These are phyloP conservation scores for Oscheius sp. DNA, from an alignment of 2,888 invertebrate genomes.

Conservation along the genomic window DNA sequence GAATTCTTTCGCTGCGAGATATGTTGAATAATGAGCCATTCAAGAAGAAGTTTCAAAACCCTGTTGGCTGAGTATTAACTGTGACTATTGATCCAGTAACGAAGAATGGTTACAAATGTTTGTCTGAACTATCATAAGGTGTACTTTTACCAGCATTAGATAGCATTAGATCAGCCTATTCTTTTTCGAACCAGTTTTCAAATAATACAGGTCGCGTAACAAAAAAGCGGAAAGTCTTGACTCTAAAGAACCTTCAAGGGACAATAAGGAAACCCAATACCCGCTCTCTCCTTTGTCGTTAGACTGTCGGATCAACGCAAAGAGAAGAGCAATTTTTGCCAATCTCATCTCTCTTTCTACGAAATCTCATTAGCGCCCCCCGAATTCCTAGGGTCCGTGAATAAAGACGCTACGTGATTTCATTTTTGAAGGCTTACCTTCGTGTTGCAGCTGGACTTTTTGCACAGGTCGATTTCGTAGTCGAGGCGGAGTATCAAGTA, in stretches of 20 bases:
- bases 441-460: conserved; percentile 45
- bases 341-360: neutral
- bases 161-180: no score
- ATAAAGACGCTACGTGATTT: conserved; percentile 25
- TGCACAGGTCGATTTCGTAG: conserved; percentile 53
- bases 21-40: no score
- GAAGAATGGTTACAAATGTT: no score
- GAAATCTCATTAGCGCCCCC: conserved; percentile 25
- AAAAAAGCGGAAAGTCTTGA: neutral
- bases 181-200: no score
- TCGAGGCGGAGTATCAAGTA: conserved; percentile 49
- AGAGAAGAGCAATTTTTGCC: neutral
- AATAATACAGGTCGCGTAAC: neutral
- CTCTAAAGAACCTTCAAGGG: neutral
- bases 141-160: no score
- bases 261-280: neutral
- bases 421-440: conserved; percentile 42
- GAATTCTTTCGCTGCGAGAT: no score
- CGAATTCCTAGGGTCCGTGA: conserved; percentile 29
- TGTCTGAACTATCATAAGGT: no score
- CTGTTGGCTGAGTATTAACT: no score
- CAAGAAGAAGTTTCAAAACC: no score
- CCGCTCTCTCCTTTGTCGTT: neutral
- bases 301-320: neutral
- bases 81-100: no score